phyloP scores from a whole-genome alignment of 1,140 invertebrate species.

The Magallana angulata region DNA sequence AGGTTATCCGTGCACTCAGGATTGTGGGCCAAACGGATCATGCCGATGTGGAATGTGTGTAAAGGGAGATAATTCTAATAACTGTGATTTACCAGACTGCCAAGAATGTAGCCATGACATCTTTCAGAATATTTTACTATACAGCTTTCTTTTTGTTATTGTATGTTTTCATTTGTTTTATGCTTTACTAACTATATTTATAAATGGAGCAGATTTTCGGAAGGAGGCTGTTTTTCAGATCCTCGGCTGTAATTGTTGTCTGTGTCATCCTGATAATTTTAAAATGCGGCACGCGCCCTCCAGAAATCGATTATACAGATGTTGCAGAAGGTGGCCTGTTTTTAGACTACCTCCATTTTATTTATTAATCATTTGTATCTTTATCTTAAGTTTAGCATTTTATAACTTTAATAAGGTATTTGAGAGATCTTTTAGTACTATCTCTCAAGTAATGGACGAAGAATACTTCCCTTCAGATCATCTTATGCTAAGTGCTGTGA shows the following conservation, averaged over 20 bases:
- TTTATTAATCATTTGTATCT: conserved; percentile 54
- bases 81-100: conserved; percentile 69
- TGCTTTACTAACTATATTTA: conserved; percentile 61
- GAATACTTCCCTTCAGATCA: conserved; percentile 74
- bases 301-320: conserved; percentile 46
- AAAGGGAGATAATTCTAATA: conserved; percentile 60
- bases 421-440: conserved; percentile 50
- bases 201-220: conserved; percentile 58
- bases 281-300: conserved; percentile 35
- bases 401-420: conserved; percentile 49
- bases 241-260: conserved; percentile 68
- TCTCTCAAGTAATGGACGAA: conserved; percentile 65
- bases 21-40: conserved; percentile 72
- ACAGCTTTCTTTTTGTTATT: conserved; percentile 51
- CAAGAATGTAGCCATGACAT: conserved; percentile 60
- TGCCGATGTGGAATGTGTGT: conserved; percentile 74
- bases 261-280: conserved; percentile 66
- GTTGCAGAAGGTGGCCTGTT: conserved; percentile 58
- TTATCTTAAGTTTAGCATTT: conserved; percentile 48
- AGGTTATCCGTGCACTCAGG: conserved; percentile 70
- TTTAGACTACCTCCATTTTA: conserved; percentile 64
- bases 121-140: conserved; percentile 51
- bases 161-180: conserved; percentile 62
- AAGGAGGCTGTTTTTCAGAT: conserved; percentile 56
- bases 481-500: conserved; percentile 63